These are phyloP conservation scores for Megathymus violae DNA, from an alignment of 1,140 invertebrate species.

Conservation along the genomic window DNA sequence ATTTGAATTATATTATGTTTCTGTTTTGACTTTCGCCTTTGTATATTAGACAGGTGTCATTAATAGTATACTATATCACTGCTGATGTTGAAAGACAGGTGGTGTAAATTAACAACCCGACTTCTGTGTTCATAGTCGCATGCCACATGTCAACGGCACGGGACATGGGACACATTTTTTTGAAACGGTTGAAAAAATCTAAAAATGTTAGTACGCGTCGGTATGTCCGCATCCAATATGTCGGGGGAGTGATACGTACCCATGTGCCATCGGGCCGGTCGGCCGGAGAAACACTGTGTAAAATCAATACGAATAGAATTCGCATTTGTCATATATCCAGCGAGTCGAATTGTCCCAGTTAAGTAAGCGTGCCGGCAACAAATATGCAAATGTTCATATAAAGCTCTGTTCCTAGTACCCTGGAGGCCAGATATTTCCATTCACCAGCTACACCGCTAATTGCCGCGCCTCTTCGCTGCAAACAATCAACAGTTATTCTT, in stretches of 20 bases:
- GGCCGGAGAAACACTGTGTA: slow-evolving; percentile 37
- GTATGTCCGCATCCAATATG: slow-evolving; percentile 57
- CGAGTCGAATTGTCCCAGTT: slow-evolving; percentile 53
- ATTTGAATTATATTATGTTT: neutral
- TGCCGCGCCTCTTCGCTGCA: slow-evolving; percentile 70
- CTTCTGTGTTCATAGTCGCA: slow-evolving; percentile 44
- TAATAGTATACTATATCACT: slow-evolving; percentile 13
- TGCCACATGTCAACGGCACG: slow-evolving; percentile 54
- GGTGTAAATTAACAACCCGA: slow-evolving; percentile 42
- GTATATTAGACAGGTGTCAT: slow-evolving; percentile 37
- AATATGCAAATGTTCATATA: slow-evolving; percentile 60
- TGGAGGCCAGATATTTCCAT: slow-evolving; percentile 65
- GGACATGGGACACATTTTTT: slow-evolving; percentile 37
- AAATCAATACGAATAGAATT: slow-evolving; percentile 37
- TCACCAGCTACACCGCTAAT: slow-evolving; percentile 79
- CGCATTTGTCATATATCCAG: slow-evolving; percentile 44
- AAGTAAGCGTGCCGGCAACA: slow-evolving; percentile 60
- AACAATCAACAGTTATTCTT: slow-evolving; percentile 70
- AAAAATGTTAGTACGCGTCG: slow-evolving; percentile 43
- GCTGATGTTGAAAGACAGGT: slow-evolving; percentile 37
- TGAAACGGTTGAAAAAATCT: slow-evolving; percentile 38
- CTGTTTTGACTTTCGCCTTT: neutral
- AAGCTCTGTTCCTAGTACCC: slow-evolving; percentile 43
- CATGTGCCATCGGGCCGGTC: slow-evolving; percentile 35
- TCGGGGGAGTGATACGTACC: slow-evolving; percentile 26